Base-by-base conservation (phyloP, 2,888 invertebrate genomes). In the Ophion ventricosus region DNA sequence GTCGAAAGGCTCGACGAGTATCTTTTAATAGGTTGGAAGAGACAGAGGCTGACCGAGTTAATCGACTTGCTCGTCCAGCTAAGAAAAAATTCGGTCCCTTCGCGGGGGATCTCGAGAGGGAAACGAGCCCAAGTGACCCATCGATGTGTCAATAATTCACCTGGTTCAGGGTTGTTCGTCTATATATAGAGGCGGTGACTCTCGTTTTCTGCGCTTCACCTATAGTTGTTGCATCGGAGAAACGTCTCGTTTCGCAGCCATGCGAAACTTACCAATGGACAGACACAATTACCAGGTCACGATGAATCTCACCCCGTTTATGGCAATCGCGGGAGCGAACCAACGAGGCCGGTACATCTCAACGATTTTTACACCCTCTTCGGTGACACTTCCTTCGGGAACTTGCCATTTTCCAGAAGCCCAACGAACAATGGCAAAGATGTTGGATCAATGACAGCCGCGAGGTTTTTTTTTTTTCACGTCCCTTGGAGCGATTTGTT, bases 31-130 rank as follows among this genome's bases (percentile, higher is more conserved):
- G 64, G 75, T 35, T 64, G 14, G 14, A 29, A 23, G 14, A 29
- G 14, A 74, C 57, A 23, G 61, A n/a, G 25, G 23, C 49, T 23
- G 25, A 67, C 69, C 56, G 67, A 78, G 79, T 75, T 82, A 83
- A 87, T 87, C 87, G 49, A 86, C 79, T 87, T 86, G 84, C 63
- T 85, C 87, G 80, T 59, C 77, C 78, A 85, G 67, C 85, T 77
- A 76, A 79, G n/a, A n/a, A 86, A 83, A 79, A 83, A 77, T 83
- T 80, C 78, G 64, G 80, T 80, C 79, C 80, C 82, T 83, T 69
- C 11, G 11, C 2, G 8, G 43, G 10, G 63, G 43, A 57, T 54
- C 61, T 25, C 61, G 56, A 63, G 80, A 49, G 73, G 57, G 56
- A 56, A 70, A 43, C 54, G 63, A 74, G 56, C 57, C 57, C 70